Conservation (phyloP, 2,797 vertebrate genomes). For the Gorsachius magnificus region DNA sequence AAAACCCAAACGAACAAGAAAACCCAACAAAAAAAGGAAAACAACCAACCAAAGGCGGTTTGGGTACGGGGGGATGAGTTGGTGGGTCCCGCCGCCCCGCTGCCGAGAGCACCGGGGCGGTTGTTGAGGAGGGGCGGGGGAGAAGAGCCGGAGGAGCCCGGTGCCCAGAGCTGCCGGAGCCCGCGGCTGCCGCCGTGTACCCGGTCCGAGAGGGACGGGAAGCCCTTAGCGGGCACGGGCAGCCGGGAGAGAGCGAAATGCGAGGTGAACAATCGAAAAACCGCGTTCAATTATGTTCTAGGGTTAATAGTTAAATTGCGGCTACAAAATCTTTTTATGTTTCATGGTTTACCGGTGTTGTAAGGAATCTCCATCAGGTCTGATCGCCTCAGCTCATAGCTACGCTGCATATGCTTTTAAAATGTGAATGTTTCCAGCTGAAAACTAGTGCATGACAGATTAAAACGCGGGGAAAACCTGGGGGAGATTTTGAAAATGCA, state of each 20-base stretch:
- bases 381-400: conserved; percentile 67
- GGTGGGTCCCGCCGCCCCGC: background rate
- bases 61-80: background rate
- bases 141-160: background rate
- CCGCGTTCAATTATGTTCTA: conserved; percentile 73
- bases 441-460: conserved; percentile 78
- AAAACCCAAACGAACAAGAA: too few species aligned
- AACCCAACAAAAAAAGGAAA: too few species aligned
- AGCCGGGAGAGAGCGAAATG: conserved; percentile 59
- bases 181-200: background rate
- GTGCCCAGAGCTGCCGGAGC: background rate
- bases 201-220: background rate
- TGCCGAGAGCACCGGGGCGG: fast-evolving
- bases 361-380: conserved; percentile 70
- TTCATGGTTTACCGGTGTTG: conserved; percentile 75
- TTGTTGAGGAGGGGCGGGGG: too few species aligned
- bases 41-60: background rate
- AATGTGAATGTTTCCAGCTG: conserved; percentile 78
- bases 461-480: conserved; percentile 72
- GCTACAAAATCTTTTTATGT: conserved; percentile 76
- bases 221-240: conserved; percentile 33
- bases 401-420: conserved; percentile 77
- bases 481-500: conserved; percentile 75
- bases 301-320: conserved; percentile 76
- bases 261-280: conserved; percentile 69